Evolutionary conservation across 2,797 vertebrate genomes (phyloP), one percentile per base, ranked within the genome.

Genomic region (Aselliscus stoliczkanus): DNA sequence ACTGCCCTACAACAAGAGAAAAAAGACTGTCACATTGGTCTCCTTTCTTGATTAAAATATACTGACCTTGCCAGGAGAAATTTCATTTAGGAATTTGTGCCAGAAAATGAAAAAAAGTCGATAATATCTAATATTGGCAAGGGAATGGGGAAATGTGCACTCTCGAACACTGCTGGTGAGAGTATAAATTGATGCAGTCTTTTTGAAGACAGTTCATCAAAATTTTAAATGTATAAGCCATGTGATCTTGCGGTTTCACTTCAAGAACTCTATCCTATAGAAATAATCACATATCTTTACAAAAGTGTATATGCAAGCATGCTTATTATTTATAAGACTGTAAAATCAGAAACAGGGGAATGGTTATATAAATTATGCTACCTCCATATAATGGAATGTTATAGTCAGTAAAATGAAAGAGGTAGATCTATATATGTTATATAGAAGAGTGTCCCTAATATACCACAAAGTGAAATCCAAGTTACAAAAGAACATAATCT

Each of bases 41-140:
- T 92, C 11, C 69, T 83, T 91, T 93, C 86, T 86, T 87, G 65
- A 73, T 72, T 87, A 94, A 92, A 92, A 87, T 76, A 81, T 72
- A 72, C 37, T 92, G 72, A 58, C 50, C 72, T 92, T 90, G 5
- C 76, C 23, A 62, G 60, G 56, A 94, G 69, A 95, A 85, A 93
- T 95, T 96, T 62, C 84, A 88, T 69, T 87, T 72, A 93, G 67
- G 86, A 60, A 67, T 76, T 54, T 70, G 42, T 75, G 42, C 54
- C 83, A 92, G 93, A 94, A 77, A 87, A 62, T 88, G 37, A 58
- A 72, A 89, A 89, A 91, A 87, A 3, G 29, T 77, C 0, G 1
- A 67, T 95, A 82, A 75, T 47, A 80, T 86, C 65, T 80, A 90
- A 67, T 76, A 27, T 65, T 93, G 87, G 54, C 39, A 87, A 93